A percentile compares a stretch with the other conserved stretches of the same genome.
phyloP scores from a whole-genome alignment of 2,113 vertebrate genomes.

The Dipodomys merriami region DNA sequence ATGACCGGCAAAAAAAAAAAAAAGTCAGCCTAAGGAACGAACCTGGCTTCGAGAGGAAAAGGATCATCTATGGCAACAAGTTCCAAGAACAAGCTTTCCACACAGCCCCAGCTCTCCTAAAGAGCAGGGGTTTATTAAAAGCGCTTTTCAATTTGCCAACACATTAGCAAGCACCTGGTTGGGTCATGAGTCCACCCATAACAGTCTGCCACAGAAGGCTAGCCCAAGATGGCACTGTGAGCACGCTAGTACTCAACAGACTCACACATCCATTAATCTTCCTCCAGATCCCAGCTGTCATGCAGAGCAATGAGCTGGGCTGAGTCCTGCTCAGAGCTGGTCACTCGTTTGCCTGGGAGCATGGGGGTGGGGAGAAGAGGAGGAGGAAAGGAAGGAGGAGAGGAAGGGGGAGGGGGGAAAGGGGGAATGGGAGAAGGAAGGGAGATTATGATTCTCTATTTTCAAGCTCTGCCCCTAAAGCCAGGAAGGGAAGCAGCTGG shows the following conservation, averaged over 20 bases:
- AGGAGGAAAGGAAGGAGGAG: not conserved
- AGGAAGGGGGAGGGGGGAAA: no score
- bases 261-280: constrained; percentile 74
- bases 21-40: no score
- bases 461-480: constrained; percentile 52
- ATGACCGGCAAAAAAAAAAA: no score
- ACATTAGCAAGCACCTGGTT: not conserved
- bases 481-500: constrained; percentile 12
- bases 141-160: not conserved
- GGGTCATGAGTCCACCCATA: no score
- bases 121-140: constrained; percentile 4
- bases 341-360: constrained; percentile 73
- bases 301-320: constrained; percentile 5
- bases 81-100: constrained; percentile 19
- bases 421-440: not conserved
- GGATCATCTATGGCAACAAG: not conserved
- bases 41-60: not conserved
- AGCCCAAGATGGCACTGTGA: not conserved
- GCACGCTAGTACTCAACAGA: not conserved
- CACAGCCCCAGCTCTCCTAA: not conserved
- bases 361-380: not conserved
- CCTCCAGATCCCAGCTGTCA: constrained; percentile 69
- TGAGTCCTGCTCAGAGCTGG: constrained; percentile 52
- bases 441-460: constrained; percentile 72
- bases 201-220: not conserved